Evolutionary conservation across 2,797 vertebrate species (phyloP).

Genomic region (Alfaro cultratus): DNA sequence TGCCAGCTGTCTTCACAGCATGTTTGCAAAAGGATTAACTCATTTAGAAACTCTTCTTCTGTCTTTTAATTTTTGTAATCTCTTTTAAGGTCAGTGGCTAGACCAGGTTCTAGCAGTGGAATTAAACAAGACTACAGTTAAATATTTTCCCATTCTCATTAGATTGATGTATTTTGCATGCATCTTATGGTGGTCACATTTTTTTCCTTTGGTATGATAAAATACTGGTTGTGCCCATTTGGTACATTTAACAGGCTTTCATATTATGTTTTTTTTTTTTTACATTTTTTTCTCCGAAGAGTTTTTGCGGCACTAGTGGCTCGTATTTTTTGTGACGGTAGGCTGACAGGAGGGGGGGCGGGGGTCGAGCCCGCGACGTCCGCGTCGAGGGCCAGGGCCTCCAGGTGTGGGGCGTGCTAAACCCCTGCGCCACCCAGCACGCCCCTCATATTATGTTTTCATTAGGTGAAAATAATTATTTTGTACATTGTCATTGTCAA

Average conservation of each 20-base stretch:
- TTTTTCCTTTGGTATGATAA: neutral
- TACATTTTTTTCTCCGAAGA: too few species aligned
- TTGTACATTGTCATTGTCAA: neutral
- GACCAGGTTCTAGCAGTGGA: slow-evolving; percentile 48
- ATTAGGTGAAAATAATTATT: neutral
- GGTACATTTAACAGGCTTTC: neutral
- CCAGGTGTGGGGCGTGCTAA: too few species aligned
- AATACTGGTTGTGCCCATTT: neutral
- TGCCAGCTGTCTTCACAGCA: slow-evolving; percentile 32
- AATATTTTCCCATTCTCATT: slow-evolving; percentile 17
- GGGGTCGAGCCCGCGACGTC: too few species aligned
- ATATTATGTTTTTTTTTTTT: neutral
- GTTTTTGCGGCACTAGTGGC: too few species aligned
- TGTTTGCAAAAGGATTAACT: slow-evolving; percentile 19
- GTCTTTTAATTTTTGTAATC: slow-evolving; percentile 14
- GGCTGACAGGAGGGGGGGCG: too few species aligned
- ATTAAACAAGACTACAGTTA: slow-evolving; percentile 36
- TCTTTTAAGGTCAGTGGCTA: slow-evolving; percentile 45
- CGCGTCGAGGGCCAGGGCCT: too few species aligned
- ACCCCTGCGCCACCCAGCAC: too few species aligned
- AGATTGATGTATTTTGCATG: slow-evolving; percentile 45
- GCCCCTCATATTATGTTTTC: neutral
- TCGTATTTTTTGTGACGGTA: too few species aligned
- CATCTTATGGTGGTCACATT: neutral
- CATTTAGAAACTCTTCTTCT: neutral